A percentile compares a stretch with the other conserved stretches of the same genome.
These are phyloP conservation scores for Oreotragus oreotragus DNA, from an alignment of 2,113 vertebrate genomes.

Conservation along the genomic window DNA sequence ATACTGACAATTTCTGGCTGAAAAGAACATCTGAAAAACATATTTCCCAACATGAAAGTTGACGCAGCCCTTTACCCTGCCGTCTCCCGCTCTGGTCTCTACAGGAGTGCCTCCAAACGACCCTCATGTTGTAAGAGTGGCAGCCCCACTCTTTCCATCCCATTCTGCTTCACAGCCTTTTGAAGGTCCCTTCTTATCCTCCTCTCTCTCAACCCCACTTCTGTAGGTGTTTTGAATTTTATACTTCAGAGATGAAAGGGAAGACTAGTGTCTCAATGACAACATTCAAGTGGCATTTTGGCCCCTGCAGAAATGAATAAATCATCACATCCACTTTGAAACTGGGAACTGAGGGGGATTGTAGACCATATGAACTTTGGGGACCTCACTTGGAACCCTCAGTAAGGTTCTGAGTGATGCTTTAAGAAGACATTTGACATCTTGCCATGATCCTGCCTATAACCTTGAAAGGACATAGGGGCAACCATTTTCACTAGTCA, in stretches of 20 bases:
- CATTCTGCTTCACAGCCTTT: not conserved
- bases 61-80: not conserved
- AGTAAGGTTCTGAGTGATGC: not conserved
- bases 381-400: not conserved
- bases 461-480: not conserved
- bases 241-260: not conserved
- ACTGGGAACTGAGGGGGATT: not conserved
- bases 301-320: conserved; percentile 29
- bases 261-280: not conserved
- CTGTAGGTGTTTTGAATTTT: not conserved
- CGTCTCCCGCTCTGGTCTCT: not conserved
- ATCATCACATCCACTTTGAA: conserved; percentile 21
- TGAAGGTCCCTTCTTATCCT: not conserved
- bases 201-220: not conserved
- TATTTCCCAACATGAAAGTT: conserved; percentile 47
- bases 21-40: conserved; percentile 27
- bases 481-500: not conserved
- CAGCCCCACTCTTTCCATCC: not conserved
- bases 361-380: not conserved
- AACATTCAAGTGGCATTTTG: not conserved
- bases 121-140: not conserved
- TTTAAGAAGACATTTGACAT: not conserved
- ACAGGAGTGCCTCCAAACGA: not conserved
- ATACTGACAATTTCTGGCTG: conserved; percentile 40
- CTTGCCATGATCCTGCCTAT: not conserved